Conservation (phyloP, 2,888 invertebrate species). For the Mythimna albipuncta region DNA sequence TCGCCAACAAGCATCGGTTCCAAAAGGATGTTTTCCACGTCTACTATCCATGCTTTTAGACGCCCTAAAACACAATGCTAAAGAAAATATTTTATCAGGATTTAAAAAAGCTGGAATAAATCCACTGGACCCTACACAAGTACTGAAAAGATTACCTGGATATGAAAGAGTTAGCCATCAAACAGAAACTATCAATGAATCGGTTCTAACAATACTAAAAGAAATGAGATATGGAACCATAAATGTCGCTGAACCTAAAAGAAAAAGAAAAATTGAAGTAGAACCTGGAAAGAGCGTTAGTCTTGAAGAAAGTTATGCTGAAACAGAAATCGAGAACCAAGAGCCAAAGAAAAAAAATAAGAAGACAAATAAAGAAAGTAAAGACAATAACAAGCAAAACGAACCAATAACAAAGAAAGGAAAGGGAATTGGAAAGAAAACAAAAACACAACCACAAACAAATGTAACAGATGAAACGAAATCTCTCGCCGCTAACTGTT, state of each 20-base stretch:
- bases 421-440: conserved; percentile 48
- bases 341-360: conserved; percentile 7
- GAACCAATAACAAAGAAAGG: conserved; percentile 40
- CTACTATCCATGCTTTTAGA: conserved; percentile 62
- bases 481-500: conserved; percentile 33
- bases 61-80: conserved; percentile 33
- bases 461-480: conserved; percentile 41
- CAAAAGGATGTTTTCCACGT: conserved; percentile 62
- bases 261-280: conserved; percentile 49
- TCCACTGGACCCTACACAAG: conserved; percentile 39
- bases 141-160: conserved; percentile 43
- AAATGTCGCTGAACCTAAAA: conserved; percentile 38
- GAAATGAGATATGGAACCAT: conserved; percentile 38
- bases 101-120: conserved; percentile 55
- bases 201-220: conserved; percentile 39
- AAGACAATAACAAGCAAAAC: conserved; percentile 40
- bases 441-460: conserved; percentile 39
- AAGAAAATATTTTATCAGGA: conserved; percentile 61
- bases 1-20: too few relatives aligned
- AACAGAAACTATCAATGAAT: conserved; percentile 42
- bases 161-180: conserved; percentile 43
- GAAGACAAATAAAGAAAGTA: conserved; percentile 36
- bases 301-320: conserved; percentile 48
- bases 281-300: conserved; percentile 44
- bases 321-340: conserved; percentile 40